Conservation (phyloP, 1,140 invertebrate genomes). For the Saccostrea glomerata region DNA sequence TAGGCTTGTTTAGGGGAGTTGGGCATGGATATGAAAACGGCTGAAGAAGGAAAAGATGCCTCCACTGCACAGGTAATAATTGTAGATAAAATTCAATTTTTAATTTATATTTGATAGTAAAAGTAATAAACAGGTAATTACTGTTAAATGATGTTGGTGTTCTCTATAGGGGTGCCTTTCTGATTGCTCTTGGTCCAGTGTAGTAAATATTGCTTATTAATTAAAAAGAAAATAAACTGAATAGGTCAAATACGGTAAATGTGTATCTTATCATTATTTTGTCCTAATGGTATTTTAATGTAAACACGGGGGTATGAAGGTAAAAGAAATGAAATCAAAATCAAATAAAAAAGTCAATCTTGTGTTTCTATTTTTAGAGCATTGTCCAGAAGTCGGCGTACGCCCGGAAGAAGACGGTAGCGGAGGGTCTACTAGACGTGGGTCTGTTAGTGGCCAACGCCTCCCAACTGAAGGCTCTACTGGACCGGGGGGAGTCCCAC, state of each 20-base stretch:
- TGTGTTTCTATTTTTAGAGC: not conserved
- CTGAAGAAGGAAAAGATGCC: not conserved
- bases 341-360: too few relatives aligned
- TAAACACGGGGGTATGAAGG: too few relatives aligned
- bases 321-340: too few relatives aligned
- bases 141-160: too few relatives aligned
- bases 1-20: not conserved
- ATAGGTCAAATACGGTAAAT: too few relatives aligned
- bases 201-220: too few relatives aligned
- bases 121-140: not conserved
- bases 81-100: not conserved
- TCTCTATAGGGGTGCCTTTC: too few relatives aligned
- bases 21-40: not conserved
- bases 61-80: not conserved
- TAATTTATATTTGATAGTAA: not conserved
- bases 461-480: conserved; percentile 64
- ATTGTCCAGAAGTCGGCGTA: conserved; percentile 39
- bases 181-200: too few relatives aligned
- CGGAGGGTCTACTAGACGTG: conserved; percentile 66
- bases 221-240: too few relatives aligned
- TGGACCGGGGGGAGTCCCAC: conserved; percentile 40
- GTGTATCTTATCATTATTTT: too few relatives aligned
- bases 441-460: conserved; percentile 68
- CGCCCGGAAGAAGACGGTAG: conserved; percentile 65
- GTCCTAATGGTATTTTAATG: too few relatives aligned